Percentiles rank a stretch among this genome's conserved stretches.
phyloP scores from a whole-genome alignment of 2,113 vertebrate species.

The Passer domesticus region DNA sequence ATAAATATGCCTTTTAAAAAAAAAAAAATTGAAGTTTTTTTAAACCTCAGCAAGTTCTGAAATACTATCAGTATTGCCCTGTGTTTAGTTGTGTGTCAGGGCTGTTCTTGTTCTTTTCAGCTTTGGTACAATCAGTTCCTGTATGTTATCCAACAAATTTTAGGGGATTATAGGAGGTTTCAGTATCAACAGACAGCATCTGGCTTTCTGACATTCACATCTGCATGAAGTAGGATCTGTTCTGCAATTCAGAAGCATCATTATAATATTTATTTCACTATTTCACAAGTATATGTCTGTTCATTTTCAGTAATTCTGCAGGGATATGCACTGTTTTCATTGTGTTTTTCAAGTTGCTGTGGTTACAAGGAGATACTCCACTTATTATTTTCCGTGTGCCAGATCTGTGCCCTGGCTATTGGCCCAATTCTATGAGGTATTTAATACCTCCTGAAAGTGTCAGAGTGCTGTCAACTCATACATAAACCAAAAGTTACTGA shows the following conservation, averaged over 20 bases:
- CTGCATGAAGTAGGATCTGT: background rate
- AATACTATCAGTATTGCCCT: background rate
- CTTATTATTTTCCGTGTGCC: slow-evolving; percentile 4
- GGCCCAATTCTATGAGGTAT: background rate
- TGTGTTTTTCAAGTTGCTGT: slow-evolving; percentile 37
- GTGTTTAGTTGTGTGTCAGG: background rate
- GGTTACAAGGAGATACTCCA: slow-evolving; percentile 16
- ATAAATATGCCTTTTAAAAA: background rate
- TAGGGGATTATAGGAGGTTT: background rate
- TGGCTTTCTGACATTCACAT: background rate
- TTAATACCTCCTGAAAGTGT: background rate
- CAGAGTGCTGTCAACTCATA: background rate
- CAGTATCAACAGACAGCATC: background rate
- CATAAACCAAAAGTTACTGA: background rate
- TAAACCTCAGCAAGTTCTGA: background rate
- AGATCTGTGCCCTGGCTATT: slow-evolving; percentile 21
- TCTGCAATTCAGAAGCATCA: background rate
- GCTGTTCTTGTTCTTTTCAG: background rate
- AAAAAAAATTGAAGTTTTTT: no score
- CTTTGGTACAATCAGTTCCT: slow-evolving; percentile 5
- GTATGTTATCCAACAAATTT: background rate
- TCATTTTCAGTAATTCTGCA: slow-evolving; percentile 49
- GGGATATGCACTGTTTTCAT: slow-evolving; percentile 49
- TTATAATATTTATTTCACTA: slow-evolving; percentile 9
- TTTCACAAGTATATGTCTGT: slow-evolving; percentile 26